Evolutionary conservation across 2,888 invertebrate genomes (phyloP).

Genomic region (Elgonia sp.): DNA sequence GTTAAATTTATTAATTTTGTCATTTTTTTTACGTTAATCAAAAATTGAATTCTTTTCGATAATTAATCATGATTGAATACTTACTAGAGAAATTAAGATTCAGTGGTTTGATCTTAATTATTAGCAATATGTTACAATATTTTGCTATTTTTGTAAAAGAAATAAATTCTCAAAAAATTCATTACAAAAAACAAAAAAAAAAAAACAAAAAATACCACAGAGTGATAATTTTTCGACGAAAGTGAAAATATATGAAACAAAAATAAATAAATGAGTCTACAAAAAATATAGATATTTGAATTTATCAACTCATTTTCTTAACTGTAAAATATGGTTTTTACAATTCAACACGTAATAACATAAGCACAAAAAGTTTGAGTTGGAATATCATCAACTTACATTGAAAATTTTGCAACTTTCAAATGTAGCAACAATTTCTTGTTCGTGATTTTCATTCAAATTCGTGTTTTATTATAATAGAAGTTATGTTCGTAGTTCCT

Average conservation of each 20-base stretch:
- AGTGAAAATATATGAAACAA: too few species aligned
- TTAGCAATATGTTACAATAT: neutral
- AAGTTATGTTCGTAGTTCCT: neutral
- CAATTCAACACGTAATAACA: too few species aligned
- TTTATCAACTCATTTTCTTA: too few species aligned
- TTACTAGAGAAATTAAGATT: neutral
- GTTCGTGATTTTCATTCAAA: conserved; percentile 1
- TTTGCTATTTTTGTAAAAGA: neutral
- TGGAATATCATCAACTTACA: neutral
- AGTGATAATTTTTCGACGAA: too few species aligned
- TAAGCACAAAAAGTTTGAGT: neutral
- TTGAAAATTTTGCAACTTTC: neutral
- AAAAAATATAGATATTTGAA: too few species aligned
- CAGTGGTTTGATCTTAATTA: neutral
- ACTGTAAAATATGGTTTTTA: too few species aligned
- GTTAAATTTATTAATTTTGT: too few species aligned
- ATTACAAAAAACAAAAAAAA: too few species aligned
- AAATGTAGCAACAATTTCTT: neutral
- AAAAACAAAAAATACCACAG: too few species aligned
- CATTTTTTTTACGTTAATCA: too few species aligned
- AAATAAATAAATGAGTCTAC: too few species aligned
- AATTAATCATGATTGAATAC: neutral
- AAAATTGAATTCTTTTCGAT: neutral
- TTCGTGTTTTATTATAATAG: conserved; percentile 7
- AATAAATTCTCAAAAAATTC: too few species aligned